Conservation (phyloP, 1,140 invertebrate species). For the Cepaea nemoralis region DNA sequence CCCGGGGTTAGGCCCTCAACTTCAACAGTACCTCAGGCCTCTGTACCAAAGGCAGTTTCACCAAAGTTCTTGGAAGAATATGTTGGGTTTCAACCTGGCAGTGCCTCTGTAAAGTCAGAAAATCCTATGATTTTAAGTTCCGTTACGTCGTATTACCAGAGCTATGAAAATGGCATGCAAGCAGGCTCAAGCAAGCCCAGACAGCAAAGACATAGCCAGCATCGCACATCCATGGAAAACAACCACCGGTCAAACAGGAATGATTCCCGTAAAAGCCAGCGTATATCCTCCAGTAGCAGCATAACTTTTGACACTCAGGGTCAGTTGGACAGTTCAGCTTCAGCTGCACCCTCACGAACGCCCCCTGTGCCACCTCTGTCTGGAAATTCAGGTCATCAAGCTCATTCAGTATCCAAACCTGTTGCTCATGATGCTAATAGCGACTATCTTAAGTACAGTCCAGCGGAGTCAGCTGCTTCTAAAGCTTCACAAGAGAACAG, state of each 20-base stretch:
- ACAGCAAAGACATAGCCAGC: background rate
- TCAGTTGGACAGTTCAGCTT: background rate
- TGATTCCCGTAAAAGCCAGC: background rate
- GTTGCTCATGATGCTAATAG: background rate
- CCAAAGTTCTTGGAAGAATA: background rate
- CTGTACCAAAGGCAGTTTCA: background rate
- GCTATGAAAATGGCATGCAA: background rate
- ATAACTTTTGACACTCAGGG: background rate
- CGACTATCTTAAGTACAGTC: slow-evolving; percentile 7
- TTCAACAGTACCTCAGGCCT: background rate
- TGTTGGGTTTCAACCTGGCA: background rate
- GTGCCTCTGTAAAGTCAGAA: background rate
- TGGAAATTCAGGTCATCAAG: background rate
- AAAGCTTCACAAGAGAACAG: background rate
- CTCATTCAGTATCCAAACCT: background rate
- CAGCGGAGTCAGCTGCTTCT: background rate
- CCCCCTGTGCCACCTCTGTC: background rate
- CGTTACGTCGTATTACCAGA: background rate
- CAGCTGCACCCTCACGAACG: background rate
- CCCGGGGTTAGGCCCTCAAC: background rate
- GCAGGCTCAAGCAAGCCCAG: background rate
- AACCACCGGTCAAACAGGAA: background rate
- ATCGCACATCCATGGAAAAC: background rate
- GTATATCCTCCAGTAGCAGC: background rate
- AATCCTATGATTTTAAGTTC: background rate